A percentile compares a stretch with the other conserved stretches of the same genome.
phyloP scores from a whole-genome alignment of 2,797 vertebrate genomes.

The Epinephelus malabaricus region DNA sequence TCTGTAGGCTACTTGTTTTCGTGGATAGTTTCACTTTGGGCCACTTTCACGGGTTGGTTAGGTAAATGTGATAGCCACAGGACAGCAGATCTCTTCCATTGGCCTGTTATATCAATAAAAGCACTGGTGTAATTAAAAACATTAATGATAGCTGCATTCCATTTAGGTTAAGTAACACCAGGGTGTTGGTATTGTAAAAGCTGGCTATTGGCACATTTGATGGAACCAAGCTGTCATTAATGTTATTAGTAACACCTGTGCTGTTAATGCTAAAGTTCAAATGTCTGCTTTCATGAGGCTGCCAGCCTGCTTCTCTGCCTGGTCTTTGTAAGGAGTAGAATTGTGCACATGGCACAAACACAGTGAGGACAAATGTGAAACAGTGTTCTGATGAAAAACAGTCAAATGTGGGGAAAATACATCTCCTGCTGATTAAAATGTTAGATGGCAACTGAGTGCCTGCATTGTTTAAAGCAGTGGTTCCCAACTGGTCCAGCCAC shows the following conservation, averaged over 20 bases:
- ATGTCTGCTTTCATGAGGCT: conserved; percentile 12
- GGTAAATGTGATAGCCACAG: conserved; percentile 18
- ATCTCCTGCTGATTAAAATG: not conserved
- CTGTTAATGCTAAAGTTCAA: conserved; percentile 22
- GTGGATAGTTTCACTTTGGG: conserved; percentile 12
- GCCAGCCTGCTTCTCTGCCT: not conserved
- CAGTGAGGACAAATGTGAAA: not conserved
- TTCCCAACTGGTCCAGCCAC: too few species aligned
- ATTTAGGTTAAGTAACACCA: not conserved
- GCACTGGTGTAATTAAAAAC: not conserved
- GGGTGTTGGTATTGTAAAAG: conserved; percentile 11
- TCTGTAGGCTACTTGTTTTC: not conserved
- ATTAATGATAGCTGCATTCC: conserved; percentile 2
- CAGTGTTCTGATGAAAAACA: not conserved
- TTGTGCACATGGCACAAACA: not conserved
- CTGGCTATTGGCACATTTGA: conserved; percentile 12
- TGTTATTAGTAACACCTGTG: conserved; percentile 28
- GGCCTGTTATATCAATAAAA: not conserved
- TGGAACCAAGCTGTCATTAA: conserved; percentile 14
- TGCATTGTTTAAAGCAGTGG: not conserved
- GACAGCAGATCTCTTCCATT: not conserved
- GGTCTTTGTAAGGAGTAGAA: not conserved
- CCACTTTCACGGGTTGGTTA: conserved; percentile 9
- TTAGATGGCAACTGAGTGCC: not conserved
- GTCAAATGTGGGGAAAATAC: not conserved